Evolutionary conservation across 1,140 invertebrate species (phyloP).

Genomic region (Parasteatoda tepidariorum): DNA sequence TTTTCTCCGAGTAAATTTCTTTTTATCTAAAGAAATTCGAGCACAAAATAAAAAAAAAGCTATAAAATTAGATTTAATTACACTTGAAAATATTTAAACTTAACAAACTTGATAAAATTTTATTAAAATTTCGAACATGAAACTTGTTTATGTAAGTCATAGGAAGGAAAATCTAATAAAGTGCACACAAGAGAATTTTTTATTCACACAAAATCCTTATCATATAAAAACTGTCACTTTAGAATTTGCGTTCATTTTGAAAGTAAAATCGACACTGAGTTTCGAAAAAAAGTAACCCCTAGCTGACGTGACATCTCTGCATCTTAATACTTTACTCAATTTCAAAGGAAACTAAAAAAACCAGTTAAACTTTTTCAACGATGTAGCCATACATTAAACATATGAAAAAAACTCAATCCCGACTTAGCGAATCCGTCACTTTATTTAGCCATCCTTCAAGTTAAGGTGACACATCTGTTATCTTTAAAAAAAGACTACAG

Average conservation of each 20-base stretch:
- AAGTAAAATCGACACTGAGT: not conserved
- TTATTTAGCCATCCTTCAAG: slow-evolving; percentile 46
- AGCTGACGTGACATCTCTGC: slow-evolving; percentile 10
- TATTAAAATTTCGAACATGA: too few relatives aligned
- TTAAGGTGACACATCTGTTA: slow-evolving; percentile 27
- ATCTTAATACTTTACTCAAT: slow-evolving; percentile 25
- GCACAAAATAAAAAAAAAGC: too few relatives aligned
- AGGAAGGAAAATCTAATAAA: too few relatives aligned
- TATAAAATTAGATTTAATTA: too few relatives aligned
- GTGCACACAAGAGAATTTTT: too few relatives aligned
- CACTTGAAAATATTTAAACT: too few relatives aligned
- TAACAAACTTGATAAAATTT: too few relatives aligned
- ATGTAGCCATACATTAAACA: slow-evolving; percentile 30
- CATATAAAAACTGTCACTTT: slow-evolving; percentile 33
- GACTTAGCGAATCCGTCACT: slow-evolving; percentile 34
- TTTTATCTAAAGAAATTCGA: too few relatives aligned
- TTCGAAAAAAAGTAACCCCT: not conserved
- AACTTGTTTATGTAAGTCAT: too few relatives aligned
- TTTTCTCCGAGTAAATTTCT: too few relatives aligned
- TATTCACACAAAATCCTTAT: too few relatives aligned
- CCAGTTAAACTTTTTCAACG: slow-evolving; percentile 12
- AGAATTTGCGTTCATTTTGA: slow-evolving; percentile 20
- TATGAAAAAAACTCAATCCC: not conserved
- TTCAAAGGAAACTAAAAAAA: slow-evolving; percentile 7
- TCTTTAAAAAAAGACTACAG: slow-evolving; percentile 2